Percentiles rank a stretch among this genome's conserved stretches.
Evolutionary conservation across 1,140 invertebrate genomes (phyloP).

Genomic region (Pseudomyrmex dendroicus): DNA sequence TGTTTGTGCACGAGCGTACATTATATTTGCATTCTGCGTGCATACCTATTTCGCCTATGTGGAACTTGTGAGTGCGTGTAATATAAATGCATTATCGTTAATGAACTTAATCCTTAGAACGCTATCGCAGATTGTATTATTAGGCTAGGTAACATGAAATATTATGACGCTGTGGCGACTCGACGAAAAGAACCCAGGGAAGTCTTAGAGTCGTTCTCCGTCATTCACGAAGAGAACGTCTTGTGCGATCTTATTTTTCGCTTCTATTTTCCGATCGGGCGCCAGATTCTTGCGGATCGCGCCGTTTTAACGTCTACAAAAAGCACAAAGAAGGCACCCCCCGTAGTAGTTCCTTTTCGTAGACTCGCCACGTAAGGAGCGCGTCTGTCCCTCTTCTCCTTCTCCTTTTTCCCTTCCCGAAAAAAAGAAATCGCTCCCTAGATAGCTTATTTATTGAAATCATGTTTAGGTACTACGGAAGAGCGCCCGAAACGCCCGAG

Average conservation of each 20-base stretch:
- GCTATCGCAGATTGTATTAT: constrained; percentile 84
- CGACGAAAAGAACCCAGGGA: constrained; percentile 64
- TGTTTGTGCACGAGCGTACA: constrained; percentile 68
- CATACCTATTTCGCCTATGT: constrained; percentile 65
- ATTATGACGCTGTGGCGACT: constrained; percentile 77
- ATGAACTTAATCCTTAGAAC: constrained; percentile 81
- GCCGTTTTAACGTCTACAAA: constrained; percentile 27
- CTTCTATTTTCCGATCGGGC: constrained; percentile 2
- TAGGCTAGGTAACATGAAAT: constrained; percentile 80
- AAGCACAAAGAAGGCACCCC: constrained; percentile 10
- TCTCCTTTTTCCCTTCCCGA: constrained; percentile 52
- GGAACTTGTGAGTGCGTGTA: constrained; percentile 80
- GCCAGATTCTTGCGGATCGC: neutral
- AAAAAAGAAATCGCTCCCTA: constrained; percentile 77
- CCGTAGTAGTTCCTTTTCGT: constrained; percentile 51
- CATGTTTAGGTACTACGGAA: constrained; percentile 78
- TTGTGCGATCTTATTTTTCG: constrained; percentile 43
- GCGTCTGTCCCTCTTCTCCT: constrained; percentile 53
- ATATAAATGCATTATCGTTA: constrained; percentile 80
- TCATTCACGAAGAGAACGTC: neutral
- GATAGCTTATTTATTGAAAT: constrained; percentile 84
- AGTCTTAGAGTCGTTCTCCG: neutral
- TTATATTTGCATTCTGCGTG: constrained; percentile 65
- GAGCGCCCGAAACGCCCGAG: constrained; percentile 70
- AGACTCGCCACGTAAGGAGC: constrained; percentile 72